A percentile compares a stretch with the other conserved stretches of the same genome.
These are phyloP conservation scores for Chymomyza costata DNA, from an alignment of 1,140 invertebrate species.

Conservation along the genomic window DNA sequence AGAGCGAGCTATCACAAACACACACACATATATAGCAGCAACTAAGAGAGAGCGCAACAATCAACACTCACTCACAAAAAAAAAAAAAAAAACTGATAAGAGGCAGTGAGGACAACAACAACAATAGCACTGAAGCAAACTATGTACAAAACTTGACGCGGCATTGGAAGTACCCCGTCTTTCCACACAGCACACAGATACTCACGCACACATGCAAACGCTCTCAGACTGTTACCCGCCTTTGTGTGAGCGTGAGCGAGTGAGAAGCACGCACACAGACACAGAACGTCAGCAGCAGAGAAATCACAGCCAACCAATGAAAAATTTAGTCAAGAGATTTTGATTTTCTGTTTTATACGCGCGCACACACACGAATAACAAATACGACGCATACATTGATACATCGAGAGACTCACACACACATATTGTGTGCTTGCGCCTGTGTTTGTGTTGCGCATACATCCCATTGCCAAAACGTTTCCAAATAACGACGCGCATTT, in stretches of 20 bases:
- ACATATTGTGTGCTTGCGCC: neutral
- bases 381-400: conserved; percentile 38
- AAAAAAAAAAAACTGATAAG: conserved; percentile 42
- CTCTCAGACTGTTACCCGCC: conserved; percentile 3
- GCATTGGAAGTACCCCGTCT: conserved; percentile 47
- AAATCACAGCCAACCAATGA: conserved; percentile 76
- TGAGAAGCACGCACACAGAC: conserved; percentile 16
- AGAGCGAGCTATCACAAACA: conserved; percentile 45
- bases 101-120: conserved; percentile 28
- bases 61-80: conserved; percentile 15
- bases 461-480: conserved; percentile 38
- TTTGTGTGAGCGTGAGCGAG: conserved; percentile 20
- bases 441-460: conserved; percentile 35
- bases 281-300: conserved; percentile 32
- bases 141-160: conserved; percentile 47
- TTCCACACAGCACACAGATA: conserved; percentile 30
- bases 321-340: conserved; percentile 76
- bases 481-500: conserved; percentile 13
- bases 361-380: conserved; percentile 51
- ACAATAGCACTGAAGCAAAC: conserved; percentile 4
- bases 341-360: conserved; percentile 75
- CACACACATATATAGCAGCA: conserved; percentile 1
- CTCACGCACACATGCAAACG: conserved; percentile 14
- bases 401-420: conserved; percentile 2
- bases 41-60: conserved; percentile 20